These are phyloP conservation scores for human DNA, from an alignment of 2,113 vertebrate species.

Conservation along the genomic window GRCh38 chr5:41579501-41580000, in stretches of 20 bases:
- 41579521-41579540: background rate
- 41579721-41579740: background rate
- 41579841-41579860: background rate
- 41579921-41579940: background rate
- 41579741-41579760: constrained; percentile 6
- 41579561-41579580: background rate
- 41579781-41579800: background rate
- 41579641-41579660: background rate
- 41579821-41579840: background rate
- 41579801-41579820: background rate
- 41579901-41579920: background rate
- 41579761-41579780: background rate
- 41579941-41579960: background rate
- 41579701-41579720: background rate
- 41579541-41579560: background rate
- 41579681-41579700: background rate
- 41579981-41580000: background rate
- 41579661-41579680: background rate
- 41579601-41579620: background rate
- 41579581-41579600: background rate
- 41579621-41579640: background rate
- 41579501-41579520: background rate
- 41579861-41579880: background rate
- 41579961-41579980: background rate
- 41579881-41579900: background rate